A percentile compares a stretch with the other conserved stretches of the same genome.
Evolutionary conservation across 2,888 invertebrate species (phyloP).

Genomic region (Anthophora plumipes): DNA sequence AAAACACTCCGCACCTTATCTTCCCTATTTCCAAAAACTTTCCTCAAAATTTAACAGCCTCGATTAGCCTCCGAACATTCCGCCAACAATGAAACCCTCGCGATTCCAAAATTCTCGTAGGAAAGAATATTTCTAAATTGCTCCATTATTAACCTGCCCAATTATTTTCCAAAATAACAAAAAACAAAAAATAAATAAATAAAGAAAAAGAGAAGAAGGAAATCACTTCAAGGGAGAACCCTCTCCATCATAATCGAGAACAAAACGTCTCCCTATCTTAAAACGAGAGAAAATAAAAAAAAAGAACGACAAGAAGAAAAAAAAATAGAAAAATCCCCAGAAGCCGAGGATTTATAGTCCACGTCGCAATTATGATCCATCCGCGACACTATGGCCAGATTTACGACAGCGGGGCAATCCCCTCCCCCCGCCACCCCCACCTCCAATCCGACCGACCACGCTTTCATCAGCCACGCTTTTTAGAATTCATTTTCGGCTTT

Average conservation of each 20-base stretch:
- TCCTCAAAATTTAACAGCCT: neutral
- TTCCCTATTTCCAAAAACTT: neutral
- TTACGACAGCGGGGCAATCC: constrained; percentile 44
- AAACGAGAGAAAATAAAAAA: too few relatives aligned
- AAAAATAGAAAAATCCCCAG: neutral
- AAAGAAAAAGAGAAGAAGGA: too few relatives aligned
- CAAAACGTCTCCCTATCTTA: too few relatives aligned
- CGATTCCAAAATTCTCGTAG: too few relatives aligned
- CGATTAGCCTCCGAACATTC: too few relatives aligned
- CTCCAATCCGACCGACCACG: neutral
- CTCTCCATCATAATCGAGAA: too few relatives aligned
- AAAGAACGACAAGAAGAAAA: neutral
- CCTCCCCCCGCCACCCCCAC: constrained; percentile 8
- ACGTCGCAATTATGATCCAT: constrained; percentile 57
- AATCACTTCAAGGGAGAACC: too few relatives aligned
- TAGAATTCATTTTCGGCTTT: constrained; percentile 79
- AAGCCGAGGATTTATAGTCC: constrained; percentile 40
- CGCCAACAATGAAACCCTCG: too few relatives aligned
- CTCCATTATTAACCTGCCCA: too few relatives aligned
- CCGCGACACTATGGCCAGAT: constrained; percentile 44
- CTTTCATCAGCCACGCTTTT: constrained; percentile 70
- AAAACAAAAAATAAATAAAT: too few relatives aligned
- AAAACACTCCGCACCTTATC: neutral
- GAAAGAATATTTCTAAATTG: too few relatives aligned
- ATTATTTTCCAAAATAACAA: too few relatives aligned